Percentiles rank a stretch among this genome's conserved stretches.
Evolutionary conservation across 2,797 vertebrate species (phyloP).

Genomic region (Ambastaia sidthimunki): DNA sequence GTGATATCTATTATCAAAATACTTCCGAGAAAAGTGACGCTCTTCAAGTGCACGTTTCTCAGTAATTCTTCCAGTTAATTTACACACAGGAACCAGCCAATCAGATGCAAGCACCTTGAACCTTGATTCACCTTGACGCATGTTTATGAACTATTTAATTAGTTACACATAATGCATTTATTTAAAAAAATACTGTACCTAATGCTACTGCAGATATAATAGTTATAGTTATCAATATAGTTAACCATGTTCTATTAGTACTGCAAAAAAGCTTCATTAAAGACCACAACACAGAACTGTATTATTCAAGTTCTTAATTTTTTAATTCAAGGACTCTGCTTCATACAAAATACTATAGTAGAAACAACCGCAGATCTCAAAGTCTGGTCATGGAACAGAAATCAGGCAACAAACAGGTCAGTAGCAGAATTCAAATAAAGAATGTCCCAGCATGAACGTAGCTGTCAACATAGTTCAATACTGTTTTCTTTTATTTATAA

Average conservation of each 20-base stretch:
- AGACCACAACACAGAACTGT: background rate
- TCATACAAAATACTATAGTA: slow-evolving; percentile 98
- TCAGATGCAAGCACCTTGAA: slow-evolving; percentile 29
- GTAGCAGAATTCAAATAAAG: slow-evolving; percentile 78
- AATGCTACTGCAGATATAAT: too few relatives aligned
- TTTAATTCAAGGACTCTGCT: slow-evolving; percentile 96
- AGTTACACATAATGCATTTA: too few relatives aligned
- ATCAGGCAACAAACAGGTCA: slow-evolving; percentile 89
- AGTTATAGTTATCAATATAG: too few relatives aligned
- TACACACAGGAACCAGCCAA: slow-evolving; percentile 48
- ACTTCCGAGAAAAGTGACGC: slow-evolving; percentile 14
- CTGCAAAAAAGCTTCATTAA: background rate
- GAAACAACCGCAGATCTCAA: slow-evolving; percentile 95
- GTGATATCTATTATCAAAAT: slow-evolving; percentile 28
- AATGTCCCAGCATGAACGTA: slow-evolving; percentile 78
- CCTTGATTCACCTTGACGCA: slow-evolving; percentile 9
- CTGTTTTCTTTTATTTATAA: slow-evolving; percentile 84
- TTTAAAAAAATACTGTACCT: too few relatives aligned
- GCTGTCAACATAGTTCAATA: slow-evolving; percentile 76
- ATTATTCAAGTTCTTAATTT: slow-evolving; percentile 73
- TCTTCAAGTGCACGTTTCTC: slow-evolving; percentile 49
- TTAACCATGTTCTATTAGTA: too few relatives aligned
- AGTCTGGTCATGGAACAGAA: slow-evolving; percentile 87
- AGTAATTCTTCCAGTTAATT: slow-evolving; percentile 6
- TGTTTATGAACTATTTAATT: too few relatives aligned